Evolutionary conservation across 2,797 vertebrate genomes (phyloP).

Genomic region (Acipenser ruthenus): DNA sequence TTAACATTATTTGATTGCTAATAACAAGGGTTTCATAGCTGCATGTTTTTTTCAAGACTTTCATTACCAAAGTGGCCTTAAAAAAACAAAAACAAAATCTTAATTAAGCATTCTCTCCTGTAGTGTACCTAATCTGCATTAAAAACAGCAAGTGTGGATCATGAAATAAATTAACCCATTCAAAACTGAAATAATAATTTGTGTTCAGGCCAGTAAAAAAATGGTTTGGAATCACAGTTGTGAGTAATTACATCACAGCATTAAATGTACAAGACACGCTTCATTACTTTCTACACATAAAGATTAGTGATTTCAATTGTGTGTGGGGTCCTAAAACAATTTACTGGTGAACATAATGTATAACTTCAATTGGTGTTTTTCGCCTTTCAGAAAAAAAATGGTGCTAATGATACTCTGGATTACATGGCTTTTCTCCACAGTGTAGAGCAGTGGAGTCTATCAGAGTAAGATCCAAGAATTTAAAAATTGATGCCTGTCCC

Average conservation of each 20-base stretch:
- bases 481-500: slow-evolving; percentile 24
- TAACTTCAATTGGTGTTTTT: background rate
- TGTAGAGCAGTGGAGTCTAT: background rate
- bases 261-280: slow-evolving; percentile 7
- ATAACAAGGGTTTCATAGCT: slow-evolving; percentile 53
- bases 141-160: background rate
- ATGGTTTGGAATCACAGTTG: slow-evolving; percentile 3
- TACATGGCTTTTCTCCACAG: background rate
- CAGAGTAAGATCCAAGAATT: slow-evolving; percentile 21
- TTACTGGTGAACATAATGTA: background rate
- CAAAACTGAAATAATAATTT: background rate
- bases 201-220: background rate
- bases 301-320: slow-evolving; percentile 6
- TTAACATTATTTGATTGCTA: slow-evolving; percentile 55
- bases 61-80: slow-evolving; percentile 5
- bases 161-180: slow-evolving; percentile 5
- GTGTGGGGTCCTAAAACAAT: background rate
- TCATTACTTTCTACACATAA: slow-evolving; percentile 3
- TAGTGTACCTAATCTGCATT: background rate
- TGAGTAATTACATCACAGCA: slow-evolving; percentile 9
- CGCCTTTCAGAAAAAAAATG: background rate
- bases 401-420: background rate
- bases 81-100: background rate
- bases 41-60: slow-evolving; percentile 38
- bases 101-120: background rate